Evolutionary conservation across 2,113 vertebrate species (phyloP).

Genomic region (Cebus imitator): DNA sequence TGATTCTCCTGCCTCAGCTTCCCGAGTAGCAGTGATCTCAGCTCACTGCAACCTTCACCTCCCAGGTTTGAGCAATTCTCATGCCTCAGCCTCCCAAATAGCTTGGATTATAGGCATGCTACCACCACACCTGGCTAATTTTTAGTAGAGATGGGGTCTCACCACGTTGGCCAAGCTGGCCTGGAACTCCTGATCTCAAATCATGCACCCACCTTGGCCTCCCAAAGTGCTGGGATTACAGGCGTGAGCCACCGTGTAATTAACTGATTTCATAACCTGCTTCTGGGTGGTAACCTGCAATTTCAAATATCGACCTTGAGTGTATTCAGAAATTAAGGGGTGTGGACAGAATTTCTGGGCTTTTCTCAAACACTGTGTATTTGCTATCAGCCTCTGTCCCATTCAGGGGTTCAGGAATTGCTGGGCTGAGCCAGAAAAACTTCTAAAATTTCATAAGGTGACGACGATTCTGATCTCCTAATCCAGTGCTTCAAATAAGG

Average conservation of each 20-base stretch:
- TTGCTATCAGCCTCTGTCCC: neutral
- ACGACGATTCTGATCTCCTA: neutral
- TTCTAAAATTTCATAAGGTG: neutral
- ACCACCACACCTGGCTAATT: no score
- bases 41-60: no score
- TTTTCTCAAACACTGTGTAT: neutral
- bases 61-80: no score
- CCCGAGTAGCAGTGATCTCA: no score
- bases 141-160: no score
- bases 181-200: no score
- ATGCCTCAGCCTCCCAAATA: no score
- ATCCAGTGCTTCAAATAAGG: neutral
- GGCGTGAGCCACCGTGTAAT: neutral
- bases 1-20: no score
- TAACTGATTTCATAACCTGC: neutral
- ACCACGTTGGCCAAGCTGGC: no score
- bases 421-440: neutral
- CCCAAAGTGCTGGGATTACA: no score
- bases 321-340: slow-evolving; percentile 4
- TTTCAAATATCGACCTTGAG: neutral
- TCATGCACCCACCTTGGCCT: no score
- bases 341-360: neutral
- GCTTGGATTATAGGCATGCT: no score
- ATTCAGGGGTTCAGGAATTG: neutral
- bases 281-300: neutral